Conservation (phyloP, 2,888 invertebrate genomes). For the Drosophila borborema region DNA sequence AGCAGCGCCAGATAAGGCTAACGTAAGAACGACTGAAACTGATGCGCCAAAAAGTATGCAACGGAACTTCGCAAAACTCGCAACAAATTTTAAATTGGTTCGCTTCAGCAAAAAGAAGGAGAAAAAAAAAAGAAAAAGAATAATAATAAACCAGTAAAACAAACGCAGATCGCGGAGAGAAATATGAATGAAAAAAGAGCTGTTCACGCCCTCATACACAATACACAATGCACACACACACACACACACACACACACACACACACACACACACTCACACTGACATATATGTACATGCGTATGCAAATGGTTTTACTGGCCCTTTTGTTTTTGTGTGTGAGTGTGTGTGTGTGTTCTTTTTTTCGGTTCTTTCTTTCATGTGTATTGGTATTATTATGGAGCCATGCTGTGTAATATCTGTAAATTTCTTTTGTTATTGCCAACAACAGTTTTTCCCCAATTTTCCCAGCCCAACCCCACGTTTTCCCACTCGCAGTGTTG, state of each 20-base stretch:
- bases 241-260: slow-evolving; percentile 24
- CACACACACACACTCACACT: slow-evolving; percentile 24
- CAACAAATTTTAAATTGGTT: slow-evolving; percentile 80
- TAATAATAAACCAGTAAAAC: not conserved
- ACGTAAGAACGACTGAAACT: slow-evolving; percentile 14
- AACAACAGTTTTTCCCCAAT: slow-evolving; percentile 72
- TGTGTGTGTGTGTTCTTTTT: slow-evolving; percentile 9
- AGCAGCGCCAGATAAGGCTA: not conserved
- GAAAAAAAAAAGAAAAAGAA: slow-evolving; percentile 15
- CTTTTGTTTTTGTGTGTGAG: slow-evolving; percentile 50
- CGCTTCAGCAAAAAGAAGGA: slow-evolving; percentile 44
- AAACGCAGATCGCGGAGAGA: slow-evolving; percentile 39
- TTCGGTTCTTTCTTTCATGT: slow-evolving; percentile 17
- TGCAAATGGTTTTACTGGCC: slow-evolving; percentile 78
- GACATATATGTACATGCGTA: slow-evolving; percentile 38
- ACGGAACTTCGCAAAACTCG: slow-evolving; percentile 64
- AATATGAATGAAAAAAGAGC: slow-evolving; percentile 72
- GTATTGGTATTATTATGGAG: slow-evolving; percentile 77
- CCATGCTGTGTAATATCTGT: slow-evolving; percentile 80
- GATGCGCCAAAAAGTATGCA: slow-evolving; percentile 63
- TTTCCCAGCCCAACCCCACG: slow-evolving; percentile 7
- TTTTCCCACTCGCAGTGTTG: slow-evolving; percentile 53
- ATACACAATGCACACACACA: slow-evolving; percentile 33
- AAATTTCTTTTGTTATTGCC: slow-evolving; percentile 81
- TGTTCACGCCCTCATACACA: slow-evolving; percentile 64